Evolutionary conservation across 2,797 vertebrate species (phyloP).

Genomic region (Xenops minutus): DNA sequence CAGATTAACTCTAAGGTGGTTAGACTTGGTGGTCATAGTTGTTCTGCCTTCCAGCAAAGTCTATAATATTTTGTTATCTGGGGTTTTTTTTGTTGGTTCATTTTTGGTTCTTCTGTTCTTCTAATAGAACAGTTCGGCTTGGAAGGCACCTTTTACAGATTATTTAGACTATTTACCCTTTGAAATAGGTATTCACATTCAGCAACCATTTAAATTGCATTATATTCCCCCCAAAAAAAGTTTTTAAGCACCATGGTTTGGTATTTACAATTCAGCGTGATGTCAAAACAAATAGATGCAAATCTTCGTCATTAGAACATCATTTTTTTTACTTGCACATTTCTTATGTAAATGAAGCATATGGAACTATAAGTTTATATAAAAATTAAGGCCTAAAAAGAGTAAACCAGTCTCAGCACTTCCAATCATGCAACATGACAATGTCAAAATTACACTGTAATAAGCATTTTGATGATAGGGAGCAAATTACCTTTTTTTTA

Average conservation of each 20-base stretch:
- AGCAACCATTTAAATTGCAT: neutral
- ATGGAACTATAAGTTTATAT: neutral
- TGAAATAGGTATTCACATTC: neutral
- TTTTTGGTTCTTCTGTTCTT: neutral
- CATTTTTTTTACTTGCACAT: neutral
- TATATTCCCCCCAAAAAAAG: neutral
- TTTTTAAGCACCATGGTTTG: neutral
- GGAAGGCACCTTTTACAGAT: neutral
- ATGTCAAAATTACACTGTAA: neutral
- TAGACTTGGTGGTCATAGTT: neutral
- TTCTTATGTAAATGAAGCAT: neutral
- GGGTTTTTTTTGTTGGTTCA: neutral
- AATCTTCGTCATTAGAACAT: neutral
- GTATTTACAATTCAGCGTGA: neutral
- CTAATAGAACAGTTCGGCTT: neutral
- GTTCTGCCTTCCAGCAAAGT: neutral
- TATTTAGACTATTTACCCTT: neutral
- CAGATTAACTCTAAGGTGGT: neutral
- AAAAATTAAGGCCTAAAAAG: neutral
- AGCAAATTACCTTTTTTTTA: neutral
- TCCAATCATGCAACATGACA: neutral
- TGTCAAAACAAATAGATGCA: neutral
- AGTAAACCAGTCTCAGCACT: neutral
- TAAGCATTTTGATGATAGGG: neutral
- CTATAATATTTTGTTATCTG: neutral